Percentiles rank a stretch among this genome's conserved stretches.
Evolutionary conservation across 2,888 invertebrate genomes (phyloP).

Genomic region (Lobophora halterata): DNA sequence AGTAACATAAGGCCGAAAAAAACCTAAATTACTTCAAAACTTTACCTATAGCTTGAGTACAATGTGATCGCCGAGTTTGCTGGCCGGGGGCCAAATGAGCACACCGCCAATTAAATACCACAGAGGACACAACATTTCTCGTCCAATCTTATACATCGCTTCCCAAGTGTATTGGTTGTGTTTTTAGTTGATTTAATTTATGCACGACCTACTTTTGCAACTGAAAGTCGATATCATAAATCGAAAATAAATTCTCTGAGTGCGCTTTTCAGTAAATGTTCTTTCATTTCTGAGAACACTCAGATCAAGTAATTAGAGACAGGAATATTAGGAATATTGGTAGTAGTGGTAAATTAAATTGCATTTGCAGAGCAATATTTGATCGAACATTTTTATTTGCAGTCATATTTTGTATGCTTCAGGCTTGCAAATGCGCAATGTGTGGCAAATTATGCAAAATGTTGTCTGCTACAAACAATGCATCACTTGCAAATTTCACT

Average conservation of each 20-base stretch:
- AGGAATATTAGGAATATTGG: slow-evolving; percentile 13
- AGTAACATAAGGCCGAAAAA: background rate
- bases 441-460: slow-evolving; percentile 19
- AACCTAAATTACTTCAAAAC: slow-evolving; percentile 1
- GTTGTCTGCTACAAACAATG: slow-evolving; percentile 13
- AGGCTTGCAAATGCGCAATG: slow-evolving; percentile 9
- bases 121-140: slow-evolving; percentile 11
- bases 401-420: slow-evolving; percentile 8
- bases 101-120: slow-evolving; percentile 22
- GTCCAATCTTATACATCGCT: slow-evolving; percentile 1
- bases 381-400: slow-evolving; percentile 14
- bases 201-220: too few species aligned
- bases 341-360: too few species aligned
- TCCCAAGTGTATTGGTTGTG: too few species aligned
- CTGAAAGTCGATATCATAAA: too few species aligned
- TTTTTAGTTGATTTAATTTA: too few species aligned
- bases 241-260: too few species aligned
- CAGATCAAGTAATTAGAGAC: slow-evolving; percentile 5
- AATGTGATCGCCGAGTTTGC: slow-evolving; percentile 8
- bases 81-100: slow-evolving; percentile 23
- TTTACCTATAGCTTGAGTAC: slow-evolving; percentile 12
- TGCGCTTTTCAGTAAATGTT: too few species aligned
- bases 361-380: slow-evolving; percentile 16
- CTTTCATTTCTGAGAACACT: too few species aligned
- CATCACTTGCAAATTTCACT: slow-evolving; percentile 14